Evolutionary conservation across 2,113 vertebrate species (phyloP).

Genomic region (Coregonus clupeaformis): DNA sequence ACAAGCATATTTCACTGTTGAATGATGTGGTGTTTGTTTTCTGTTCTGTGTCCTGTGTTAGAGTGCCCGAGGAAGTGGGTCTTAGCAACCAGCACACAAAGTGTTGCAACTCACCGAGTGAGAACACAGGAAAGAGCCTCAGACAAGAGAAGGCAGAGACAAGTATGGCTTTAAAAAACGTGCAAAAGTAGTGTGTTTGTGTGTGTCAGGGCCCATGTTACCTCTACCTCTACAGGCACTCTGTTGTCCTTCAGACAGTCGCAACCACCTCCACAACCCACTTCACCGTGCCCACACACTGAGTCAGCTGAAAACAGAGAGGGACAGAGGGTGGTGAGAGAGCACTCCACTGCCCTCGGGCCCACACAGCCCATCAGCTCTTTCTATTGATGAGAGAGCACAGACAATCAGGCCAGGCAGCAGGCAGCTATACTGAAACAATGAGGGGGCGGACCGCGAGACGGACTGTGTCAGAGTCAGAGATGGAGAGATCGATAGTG

Average conservation of each 20-base stretch:
- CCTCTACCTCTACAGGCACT: background rate
- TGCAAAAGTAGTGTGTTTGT: background rate
- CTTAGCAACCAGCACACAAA: background rate
- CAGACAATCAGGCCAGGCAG: background rate
- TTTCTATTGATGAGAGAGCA: background rate
- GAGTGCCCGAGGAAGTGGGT: slow-evolving; percentile 31
- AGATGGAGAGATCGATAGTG: slow-evolving; percentile 20
- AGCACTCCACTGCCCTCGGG: background rate
- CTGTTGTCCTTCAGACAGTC: background rate
- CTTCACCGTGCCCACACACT: slow-evolving; percentile 24
- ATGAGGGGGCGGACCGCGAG: background rate
- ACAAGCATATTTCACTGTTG: background rate
- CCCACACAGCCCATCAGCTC: background rate
- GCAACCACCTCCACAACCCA: slow-evolving; percentile 9
- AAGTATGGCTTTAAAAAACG: background rate
- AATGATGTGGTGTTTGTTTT: slow-evolving; percentile 1
- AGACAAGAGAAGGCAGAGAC: background rate
- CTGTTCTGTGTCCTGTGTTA: slow-evolving; percentile 15
- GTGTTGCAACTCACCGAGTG: background rate
- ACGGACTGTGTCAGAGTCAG: slow-evolving; percentile 12
- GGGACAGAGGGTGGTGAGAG: background rate
- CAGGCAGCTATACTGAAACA: slow-evolving; percentile 27
- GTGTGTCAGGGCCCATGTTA: background rate
- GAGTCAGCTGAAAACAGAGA: slow-evolving; percentile 36
- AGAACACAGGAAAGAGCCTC: slow-evolving; percentile 31